Percentiles rank a stretch among this genome's conserved stretches.
These are phyloP conservation scores for Mungos mungo DNA, from an alignment of 2,113 vertebrate species.

Conservation along the genomic window DNA sequence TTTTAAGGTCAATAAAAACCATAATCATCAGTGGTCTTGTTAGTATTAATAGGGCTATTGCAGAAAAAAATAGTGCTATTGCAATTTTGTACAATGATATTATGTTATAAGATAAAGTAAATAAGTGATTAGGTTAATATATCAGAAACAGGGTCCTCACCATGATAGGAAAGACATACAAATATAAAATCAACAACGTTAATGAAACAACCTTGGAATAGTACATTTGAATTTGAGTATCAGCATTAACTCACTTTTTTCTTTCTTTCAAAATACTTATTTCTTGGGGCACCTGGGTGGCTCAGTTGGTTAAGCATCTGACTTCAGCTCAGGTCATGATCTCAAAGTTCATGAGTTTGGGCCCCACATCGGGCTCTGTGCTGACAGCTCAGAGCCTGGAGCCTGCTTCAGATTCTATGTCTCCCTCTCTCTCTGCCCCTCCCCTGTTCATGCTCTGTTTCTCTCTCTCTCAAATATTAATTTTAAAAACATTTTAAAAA, in stretches of 20 bases:
- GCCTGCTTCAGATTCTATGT: too few relatives aligned
- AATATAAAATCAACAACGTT: neutral
- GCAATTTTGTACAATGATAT: neutral
- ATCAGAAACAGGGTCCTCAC: neutral
- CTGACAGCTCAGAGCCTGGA: too few relatives aligned
- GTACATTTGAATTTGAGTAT: neutral
- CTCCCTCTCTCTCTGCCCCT: too few relatives aligned
- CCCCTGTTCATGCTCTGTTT: too few relatives aligned
- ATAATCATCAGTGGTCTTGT: neutral
- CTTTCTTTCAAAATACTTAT: neutral
- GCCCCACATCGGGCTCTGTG: too few relatives aligned
- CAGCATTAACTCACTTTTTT: neutral
- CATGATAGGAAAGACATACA: neutral
- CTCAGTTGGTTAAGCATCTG: too few relatives aligned
- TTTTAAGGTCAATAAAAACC: neutral
- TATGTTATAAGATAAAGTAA: neutral
- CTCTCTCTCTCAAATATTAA: too few relatives aligned
- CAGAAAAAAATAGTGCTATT: neutral
- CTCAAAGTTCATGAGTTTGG: too few relatives aligned
- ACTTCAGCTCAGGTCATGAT: too few relatives aligned
- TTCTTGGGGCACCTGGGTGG: too few relatives aligned
- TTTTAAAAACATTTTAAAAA: too few relatives aligned
- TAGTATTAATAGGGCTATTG: neutral
- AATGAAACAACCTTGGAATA: neutral
- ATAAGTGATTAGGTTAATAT: neutral